Conservation (phyloP, 2,113 vertebrate genomes). For the Pseudorhombus dupliciocellatus region DNA sequence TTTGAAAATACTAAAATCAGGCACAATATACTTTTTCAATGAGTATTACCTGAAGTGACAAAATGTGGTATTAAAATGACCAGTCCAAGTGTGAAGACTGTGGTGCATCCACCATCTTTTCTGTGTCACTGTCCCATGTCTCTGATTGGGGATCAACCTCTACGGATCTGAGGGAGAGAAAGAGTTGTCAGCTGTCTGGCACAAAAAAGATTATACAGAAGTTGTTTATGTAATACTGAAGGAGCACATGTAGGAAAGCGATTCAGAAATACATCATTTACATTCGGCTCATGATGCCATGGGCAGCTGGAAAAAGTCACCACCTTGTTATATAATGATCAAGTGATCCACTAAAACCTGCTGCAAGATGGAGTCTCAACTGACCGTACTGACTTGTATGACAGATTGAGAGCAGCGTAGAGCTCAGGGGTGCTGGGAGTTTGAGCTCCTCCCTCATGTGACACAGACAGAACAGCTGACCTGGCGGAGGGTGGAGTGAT, state of each 20-base stretch:
- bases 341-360: not conserved
- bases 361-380: not conserved
- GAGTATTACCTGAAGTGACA: not conserved
- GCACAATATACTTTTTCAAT: not conserved
- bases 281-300: too few species aligned
- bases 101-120: not conserved
- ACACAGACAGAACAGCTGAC: not conserved
- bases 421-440: conserved; percentile 78
- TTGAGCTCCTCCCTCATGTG: conserved; percentile 37
- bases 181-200: not conserved
- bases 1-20: not conserved
- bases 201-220: too few species aligned
- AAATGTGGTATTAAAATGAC: conserved; percentile 54
- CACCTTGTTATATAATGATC: not conserved
- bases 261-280: too few species aligned
- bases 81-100: conserved; percentile 47
- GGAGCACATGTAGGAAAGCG: too few species aligned
- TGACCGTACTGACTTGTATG: conserved; percentile 63
- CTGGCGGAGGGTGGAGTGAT: conserved; percentile 36
- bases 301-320: too few species aligned
- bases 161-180: conserved; percentile 40
- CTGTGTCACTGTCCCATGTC: conserved; percentile 10
- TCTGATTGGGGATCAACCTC: conserved; percentile 16
- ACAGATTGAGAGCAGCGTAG: conserved; percentile 71
- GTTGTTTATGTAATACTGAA: too few species aligned